Conservation (phyloP, 2,888 invertebrate species). For the Arge pagana region DNA sequence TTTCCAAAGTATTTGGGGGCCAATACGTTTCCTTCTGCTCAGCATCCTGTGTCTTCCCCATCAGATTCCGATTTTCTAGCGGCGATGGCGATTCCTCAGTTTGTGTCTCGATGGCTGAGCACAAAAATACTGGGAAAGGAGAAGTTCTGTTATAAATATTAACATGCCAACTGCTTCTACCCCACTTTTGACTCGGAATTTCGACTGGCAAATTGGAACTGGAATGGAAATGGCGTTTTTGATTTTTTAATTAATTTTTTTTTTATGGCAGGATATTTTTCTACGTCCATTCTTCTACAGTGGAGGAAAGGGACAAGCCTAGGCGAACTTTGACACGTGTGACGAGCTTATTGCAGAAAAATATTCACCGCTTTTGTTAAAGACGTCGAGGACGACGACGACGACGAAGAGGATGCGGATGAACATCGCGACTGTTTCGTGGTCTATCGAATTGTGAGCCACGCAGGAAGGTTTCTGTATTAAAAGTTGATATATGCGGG, state of each 20-base stretch:
- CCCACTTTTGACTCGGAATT: too few species aligned
- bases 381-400: not conserved
- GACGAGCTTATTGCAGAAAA: not conserved
- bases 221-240: too few species aligned
- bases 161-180: too few species aligned
- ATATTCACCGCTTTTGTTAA: conserved; percentile 13
- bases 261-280: not conserved
- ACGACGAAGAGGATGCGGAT: conserved; percentile 2
- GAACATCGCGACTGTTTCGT: conserved; percentile 11
- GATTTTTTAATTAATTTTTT: too few species aligned
- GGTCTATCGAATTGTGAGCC: not conserved
- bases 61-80: not conserved
- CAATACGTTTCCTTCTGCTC: too few species aligned
- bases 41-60: not conserved
- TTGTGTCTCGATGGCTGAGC: not conserved
- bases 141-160: too few species aligned
- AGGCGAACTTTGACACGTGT: not conserved
- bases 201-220: too few species aligned
- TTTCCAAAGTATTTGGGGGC: too few species aligned
- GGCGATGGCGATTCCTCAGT: not conserved
- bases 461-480: conserved; percentile 1
- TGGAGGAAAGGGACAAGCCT: not conserved
- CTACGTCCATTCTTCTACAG: not conserved
- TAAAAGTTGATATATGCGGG: conserved; percentile 19
- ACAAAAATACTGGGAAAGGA: conserved; percentile 8